Percentiles rank a stretch among this genome's conserved stretches.
Conservation (phyloP, 2,113 vertebrate genomes). For the Aegypius monachus region DNA sequence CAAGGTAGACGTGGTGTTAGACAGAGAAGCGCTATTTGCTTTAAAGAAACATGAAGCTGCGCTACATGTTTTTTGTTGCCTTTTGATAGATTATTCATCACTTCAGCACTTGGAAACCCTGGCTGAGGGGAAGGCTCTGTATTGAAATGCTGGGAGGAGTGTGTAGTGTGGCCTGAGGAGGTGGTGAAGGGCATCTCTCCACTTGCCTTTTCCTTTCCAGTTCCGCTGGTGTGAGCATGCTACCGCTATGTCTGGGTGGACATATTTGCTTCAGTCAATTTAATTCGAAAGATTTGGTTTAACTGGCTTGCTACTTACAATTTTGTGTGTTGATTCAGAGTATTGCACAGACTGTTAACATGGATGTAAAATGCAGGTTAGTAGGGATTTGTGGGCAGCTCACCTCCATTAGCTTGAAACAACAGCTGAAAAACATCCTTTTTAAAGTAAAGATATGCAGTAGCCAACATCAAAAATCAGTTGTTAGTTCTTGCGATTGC, state of each 20-base stretch:
- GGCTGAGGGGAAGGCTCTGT: not conserved
- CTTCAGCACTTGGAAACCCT: not conserved
- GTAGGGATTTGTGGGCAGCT: not conserved
- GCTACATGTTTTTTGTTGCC: fast-evolving
- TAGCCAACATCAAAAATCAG: not conserved
- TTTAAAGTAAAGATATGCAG: not conserved
- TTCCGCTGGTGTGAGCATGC: not conserved
- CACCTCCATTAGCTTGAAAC: not conserved
- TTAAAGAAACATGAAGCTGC: not conserved
- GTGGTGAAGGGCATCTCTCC: not conserved
- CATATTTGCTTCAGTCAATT: not conserved
- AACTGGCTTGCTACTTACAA: not conserved
- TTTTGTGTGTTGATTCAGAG: not conserved
- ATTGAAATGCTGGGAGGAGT: not conserved
- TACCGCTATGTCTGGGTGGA: not conserved
- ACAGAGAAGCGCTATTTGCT: not conserved
- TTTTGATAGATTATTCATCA: not conserved
- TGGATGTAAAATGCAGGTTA: not conserved
- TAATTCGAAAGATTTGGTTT: not conserved
- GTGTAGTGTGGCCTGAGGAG: not conserved
- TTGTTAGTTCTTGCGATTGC: not conserved
- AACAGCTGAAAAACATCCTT: not conserved
- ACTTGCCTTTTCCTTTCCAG: not conserved
- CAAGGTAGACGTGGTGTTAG: not conserved
- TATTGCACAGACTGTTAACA: not conserved